Conservation (phyloP, 2,888 invertebrate genomes). For the Glaucopsyche alexis region DNA sequence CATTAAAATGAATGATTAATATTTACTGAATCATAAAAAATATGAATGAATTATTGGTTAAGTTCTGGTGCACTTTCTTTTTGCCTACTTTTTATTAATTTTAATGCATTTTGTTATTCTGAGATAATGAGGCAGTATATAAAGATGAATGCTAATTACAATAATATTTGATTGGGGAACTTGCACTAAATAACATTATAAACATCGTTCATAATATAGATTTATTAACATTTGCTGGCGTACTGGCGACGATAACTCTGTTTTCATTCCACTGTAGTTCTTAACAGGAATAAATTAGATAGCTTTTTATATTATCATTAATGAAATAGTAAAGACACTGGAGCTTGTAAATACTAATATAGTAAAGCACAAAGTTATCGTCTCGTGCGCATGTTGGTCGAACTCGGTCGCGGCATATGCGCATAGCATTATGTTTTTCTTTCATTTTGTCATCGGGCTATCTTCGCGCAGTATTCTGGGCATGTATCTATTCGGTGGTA, state of each 20-base stretch:
- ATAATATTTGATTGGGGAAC: conserved; percentile 57
- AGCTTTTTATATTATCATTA: background rate
- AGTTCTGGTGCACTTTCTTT: conserved; percentile 67
- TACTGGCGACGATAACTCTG: conserved; percentile 74
- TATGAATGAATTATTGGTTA: conserved; percentile 58
- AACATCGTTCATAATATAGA: conserved; percentile 61
- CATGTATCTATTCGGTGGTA: conserved; percentile 99
- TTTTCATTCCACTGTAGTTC: conserved; percentile 56
- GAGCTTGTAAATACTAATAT: conserved; percentile 34
- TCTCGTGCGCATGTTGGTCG: conserved; percentile 59
- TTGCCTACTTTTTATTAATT: conserved; percentile 63
- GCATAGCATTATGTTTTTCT: conserved; percentile 80
- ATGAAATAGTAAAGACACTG: background rate
- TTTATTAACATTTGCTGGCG: conserved; percentile 54
- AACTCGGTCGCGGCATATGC: conserved; percentile 71
- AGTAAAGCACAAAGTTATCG: conserved; percentile 68
- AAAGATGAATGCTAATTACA: conserved; percentile 62
- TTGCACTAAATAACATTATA: conserved; percentile 71
- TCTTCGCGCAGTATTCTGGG: conserved; percentile 92
- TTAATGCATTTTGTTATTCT: conserved; percentile 62
- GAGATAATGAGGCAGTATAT: conserved; percentile 62
- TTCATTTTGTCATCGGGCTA: conserved; percentile 55
- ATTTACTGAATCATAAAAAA: conserved; percentile 34
- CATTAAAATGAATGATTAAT: conserved; percentile 60
- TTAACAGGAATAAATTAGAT: conserved; percentile 38